Percentiles rank a stretch among this genome's conserved stretches.
These are phyloP conservation scores for Pseudanteris insignis DNA, from an alignment of 2,888 invertebrate species.

Conservation along the genomic window DNA sequence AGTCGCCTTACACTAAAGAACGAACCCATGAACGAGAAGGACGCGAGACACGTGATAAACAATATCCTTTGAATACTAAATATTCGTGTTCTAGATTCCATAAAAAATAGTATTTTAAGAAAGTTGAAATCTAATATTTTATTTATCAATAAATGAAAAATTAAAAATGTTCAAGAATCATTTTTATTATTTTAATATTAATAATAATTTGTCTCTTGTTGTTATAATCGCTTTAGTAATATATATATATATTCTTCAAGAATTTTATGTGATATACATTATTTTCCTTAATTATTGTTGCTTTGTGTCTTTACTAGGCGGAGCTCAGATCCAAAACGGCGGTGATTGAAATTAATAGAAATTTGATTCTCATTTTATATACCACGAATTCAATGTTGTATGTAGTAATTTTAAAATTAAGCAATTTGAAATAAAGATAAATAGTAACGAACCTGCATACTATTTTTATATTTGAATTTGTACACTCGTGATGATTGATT, in stretches of 20 bases:
- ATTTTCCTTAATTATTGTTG: no score
- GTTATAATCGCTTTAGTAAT: no score
- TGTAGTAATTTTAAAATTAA: conserved; percentile 62
- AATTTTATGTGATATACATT: no score
- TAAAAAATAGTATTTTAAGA: no score
- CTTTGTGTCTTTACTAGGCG: conserved; percentile 64
- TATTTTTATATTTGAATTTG: conserved; percentile 61
- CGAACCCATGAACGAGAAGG: conserved; percentile 81
- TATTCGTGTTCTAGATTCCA: neutral
- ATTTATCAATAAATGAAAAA: no score
- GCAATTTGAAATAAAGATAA: conserved; percentile 40
- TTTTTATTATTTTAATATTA: neutral
- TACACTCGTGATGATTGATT: conserved; percentile 50
- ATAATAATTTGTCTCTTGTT: no score
- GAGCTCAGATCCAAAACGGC: conserved; percentile 65
- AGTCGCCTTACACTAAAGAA: conserved; percentile 78
- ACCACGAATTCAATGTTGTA: conserved; percentile 64
- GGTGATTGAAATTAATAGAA: conserved; percentile 62
- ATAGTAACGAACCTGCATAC: conserved; percentile 64
- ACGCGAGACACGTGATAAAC: conserved; percentile 79
- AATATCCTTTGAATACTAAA: conserved; percentile 76
- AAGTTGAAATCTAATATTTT: no score
- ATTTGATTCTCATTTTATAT: conserved; percentile 65
- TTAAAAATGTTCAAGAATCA: neutral
- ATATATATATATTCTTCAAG: no score